Base-by-base conservation (phyloP, 1,140 invertebrate genomes). In the Nasonia vitripennis region DNA sequence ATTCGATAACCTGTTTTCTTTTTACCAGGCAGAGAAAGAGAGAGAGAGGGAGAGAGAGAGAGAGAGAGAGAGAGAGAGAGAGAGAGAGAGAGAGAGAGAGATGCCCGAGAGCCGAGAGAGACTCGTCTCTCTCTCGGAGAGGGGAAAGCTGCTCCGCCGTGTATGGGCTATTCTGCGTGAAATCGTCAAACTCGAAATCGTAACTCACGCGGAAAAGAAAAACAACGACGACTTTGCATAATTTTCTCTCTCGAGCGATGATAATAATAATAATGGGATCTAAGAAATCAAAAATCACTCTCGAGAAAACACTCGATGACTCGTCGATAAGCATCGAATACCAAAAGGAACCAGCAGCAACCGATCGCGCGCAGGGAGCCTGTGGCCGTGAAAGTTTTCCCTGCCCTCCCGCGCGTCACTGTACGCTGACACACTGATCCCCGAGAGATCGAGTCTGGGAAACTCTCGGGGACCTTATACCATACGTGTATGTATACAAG, bases 1-100 rank as follows among this genome's bases (percentile, higher is more conserved):
- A 91, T 90, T 90, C 90, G 90, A 90, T 90, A 91, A 90, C 89
- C 89, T 90, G 89, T 89, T 91, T 89, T 87, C 87, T 91, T 90
- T 89, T 90, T 90, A 86, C 75, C 71, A 55, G 85, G 73, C 70
- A 11, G 70, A 71, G 37, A 75, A 17, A 41, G 20, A 45, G 79
- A 51, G 41, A 68, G 71, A 27, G 23, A 27, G 23, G 0, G 23
- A 27, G 68, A 71, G 17, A 10, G 68, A 71, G 14, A 10, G 23
- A 51, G 55, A 27, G 27, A 20, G 55, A 20, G 17, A 62, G 55
- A 62, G 55, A 62, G 55, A 62, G 70, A 71, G 37, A 75, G 23
- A 11, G 70, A 71, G 37, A 75, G 23, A 51, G 55, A 27, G 27
- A 20, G 55, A 20, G 17, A 62, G 55, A 62, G 55, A 62, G 55